phyloP scores from a whole-genome alignment of 2,797 vertebrate genomes.

The Myripristis jacobus region DNA sequence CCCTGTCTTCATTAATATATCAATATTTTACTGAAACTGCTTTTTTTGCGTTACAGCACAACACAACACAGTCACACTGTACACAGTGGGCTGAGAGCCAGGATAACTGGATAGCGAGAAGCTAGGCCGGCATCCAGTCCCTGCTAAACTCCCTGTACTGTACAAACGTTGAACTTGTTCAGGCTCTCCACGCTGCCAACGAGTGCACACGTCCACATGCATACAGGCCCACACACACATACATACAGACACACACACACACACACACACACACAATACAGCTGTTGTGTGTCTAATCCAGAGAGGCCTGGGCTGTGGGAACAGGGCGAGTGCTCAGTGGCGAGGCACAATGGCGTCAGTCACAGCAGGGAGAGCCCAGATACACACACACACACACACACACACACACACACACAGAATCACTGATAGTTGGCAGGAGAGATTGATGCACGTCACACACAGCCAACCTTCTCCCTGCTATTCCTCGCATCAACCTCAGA shows the following conservation, averaged over 20 bases:
- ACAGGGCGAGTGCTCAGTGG: slow-evolving; percentile 69
- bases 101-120: slow-evolving; percentile 62
- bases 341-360: slow-evolving; percentile 82
- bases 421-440: slow-evolving; percentile 48
- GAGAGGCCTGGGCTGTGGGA: slow-evolving; percentile 77
- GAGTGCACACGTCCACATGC: slow-evolving; percentile 46
- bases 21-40: slow-evolving; percentile 53
- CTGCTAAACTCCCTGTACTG: slow-evolving; percentile 40
- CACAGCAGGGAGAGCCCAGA: slow-evolving; percentile 63
- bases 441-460: slow-evolving; percentile 43
- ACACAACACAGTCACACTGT: slow-evolving; percentile 66
- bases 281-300: slow-evolving; percentile 83
- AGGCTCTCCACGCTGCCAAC: slow-evolving; percentile 47
- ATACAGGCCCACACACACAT: slow-evolving; percentile 18
- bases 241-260: slow-evolving; percentile 40
- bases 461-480: slow-evolving; percentile 20
- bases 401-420: slow-evolving; percentile 21
- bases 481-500: slow-evolving; percentile 30
- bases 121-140: slow-evolving; percentile 61
- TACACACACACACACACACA: slow-evolving; percentile 23
- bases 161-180: slow-evolving; percentile 39
- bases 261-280: slow-evolving; percentile 78
- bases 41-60: slow-evolving; percentile 56
- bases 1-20: slow-evolving; percentile 29
- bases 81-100: slow-evolving; percentile 64